Evolutionary conservation across 2,797 vertebrate species (phyloP).

Genomic region (Chromis chromis): DNA sequence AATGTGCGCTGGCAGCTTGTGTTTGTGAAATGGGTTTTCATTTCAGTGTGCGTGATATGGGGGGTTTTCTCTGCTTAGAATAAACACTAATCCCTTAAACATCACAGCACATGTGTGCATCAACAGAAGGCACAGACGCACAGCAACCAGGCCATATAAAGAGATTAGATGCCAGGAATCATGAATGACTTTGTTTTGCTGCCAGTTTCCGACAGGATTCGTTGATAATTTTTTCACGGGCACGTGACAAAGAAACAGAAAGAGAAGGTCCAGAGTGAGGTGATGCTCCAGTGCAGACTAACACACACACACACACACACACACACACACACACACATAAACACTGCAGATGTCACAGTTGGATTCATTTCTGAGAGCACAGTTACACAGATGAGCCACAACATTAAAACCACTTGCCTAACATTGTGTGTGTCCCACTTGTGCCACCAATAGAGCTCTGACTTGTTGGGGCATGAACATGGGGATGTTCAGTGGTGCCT

Average conservation of each 20-base stretch:
- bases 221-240: slow-evolving; percentile 49
- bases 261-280: background rate
- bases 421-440: too few relatives aligned
- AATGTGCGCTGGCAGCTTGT: slow-evolving; percentile 71
- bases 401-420: too few relatives aligned
- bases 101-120: slow-evolving; percentile 68
- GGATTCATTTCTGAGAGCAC: background rate
- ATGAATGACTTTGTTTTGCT: slow-evolving; percentile 72
- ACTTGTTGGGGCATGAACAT: too few relatives aligned
- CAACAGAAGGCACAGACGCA: slow-evolving; percentile 43
- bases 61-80: slow-evolving; percentile 45
- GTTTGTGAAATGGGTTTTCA: slow-evolving; percentile 54
- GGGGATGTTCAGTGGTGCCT: too few relatives aligned
- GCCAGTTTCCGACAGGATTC: slow-evolving; percentile 36
- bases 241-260: slow-evolving; percentile 23
- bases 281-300: background rate
- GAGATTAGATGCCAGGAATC: slow-evolving; percentile 66
- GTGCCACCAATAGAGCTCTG: too few relatives aligned
- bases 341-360: background rate
- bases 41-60: slow-evolving; percentile 41
- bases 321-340: too few relatives aligned
- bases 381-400: too few relatives aligned
- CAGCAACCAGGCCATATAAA: slow-evolving; percentile 26
- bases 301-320: background rate
- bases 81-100: slow-evolving; percentile 71